A percentile compares a stretch with the other conserved stretches of the same genome.
Evolutionary conservation across 2,113 vertebrate genomes (phyloP).

Genomic region (Myanophis thanlyinensis): DNA sequence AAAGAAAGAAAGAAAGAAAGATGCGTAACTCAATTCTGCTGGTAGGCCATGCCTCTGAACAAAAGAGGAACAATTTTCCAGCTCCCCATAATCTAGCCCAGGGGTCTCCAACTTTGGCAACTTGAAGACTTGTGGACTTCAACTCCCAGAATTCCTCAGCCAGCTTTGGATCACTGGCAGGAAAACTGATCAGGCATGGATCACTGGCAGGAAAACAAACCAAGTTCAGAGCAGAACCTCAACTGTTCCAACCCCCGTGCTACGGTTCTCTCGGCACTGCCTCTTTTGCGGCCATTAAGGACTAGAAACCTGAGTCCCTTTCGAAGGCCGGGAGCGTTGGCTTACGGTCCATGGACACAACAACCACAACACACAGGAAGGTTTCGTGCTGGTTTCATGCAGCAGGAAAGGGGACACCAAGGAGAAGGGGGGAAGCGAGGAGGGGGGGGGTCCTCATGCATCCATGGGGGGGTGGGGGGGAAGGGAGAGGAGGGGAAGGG

Average conservation of each 20-base stretch:
- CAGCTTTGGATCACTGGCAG: no score
- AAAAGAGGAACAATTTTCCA: no score
- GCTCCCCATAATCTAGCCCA: no score
- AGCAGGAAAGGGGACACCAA: background rate
- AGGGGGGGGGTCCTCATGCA: slow-evolving; percentile 1
- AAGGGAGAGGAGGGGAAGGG: background rate
- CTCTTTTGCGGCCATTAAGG: background rate
- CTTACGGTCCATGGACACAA: background rate
- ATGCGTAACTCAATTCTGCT: no score
- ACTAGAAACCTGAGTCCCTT: background rate
- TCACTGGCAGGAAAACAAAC: background rate
- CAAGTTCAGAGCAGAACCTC: background rate
- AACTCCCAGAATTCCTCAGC: no score
- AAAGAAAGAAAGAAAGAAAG: no score
- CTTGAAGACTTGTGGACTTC: no score
- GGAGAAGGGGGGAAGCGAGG: background rate
- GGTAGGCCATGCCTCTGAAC: no score
- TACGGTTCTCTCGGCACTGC: background rate
- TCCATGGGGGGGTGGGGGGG: background rate
- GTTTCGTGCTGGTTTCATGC: no score
- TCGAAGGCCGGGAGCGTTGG: background rate
- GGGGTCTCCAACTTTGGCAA: no score
- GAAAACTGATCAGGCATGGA: no score
- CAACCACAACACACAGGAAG: background rate
- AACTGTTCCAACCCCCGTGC: background rate